Base-by-base conservation (phyloP, 2,113 vertebrate genomes). In the Oxyruncus cristatus region DNA sequence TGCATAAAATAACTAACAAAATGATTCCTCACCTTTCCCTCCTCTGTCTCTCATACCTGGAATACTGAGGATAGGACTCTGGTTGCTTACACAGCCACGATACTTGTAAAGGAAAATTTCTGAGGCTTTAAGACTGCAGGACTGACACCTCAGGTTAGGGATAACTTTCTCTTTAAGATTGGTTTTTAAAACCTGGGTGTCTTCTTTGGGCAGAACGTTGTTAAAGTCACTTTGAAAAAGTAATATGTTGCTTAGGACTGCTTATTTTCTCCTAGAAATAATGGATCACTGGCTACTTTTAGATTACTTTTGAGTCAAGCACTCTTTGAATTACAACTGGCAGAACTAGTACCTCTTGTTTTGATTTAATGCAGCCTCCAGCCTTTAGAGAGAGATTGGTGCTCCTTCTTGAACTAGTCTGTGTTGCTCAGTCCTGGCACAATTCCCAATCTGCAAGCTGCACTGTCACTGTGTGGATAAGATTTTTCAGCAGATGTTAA, bases 201-300 rank as follows among this genome's bases (percentile, higher is more conserved):
- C 52, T 46, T 89, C 49, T 78, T 77, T 27, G 30, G 23, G 39
- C 26, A 21, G 23, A 68, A 72, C 8, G 67, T 68, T 21, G 23
- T 79, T 90, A 39, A 96, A 92, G 56, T 82, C 50, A 72, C 55
- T 79, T 92, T 92, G 70, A 46, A 79, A 83, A 82, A 82, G 39
- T 59, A 47, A 63, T 82, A 47, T 82, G 52, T 88, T 90, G 41
- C 30, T 81, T 78, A 71, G 59, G 50, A 32, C 42, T 87, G 46
- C 52, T 89, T 88, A 59, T 85, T 92, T 78, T 85, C 62, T 75
- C 59, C 23, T 58, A 56, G 39, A 96, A 92, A 82, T 90, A 93
- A 88, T 44, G 24, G 58, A 72, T 93, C 91, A 65, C 47, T 81
- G 74, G 28, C 85, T 90, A 59, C 44, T 85, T 67, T 75, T 75